Conservation (phyloP, 2,888 invertebrate genomes). For the Scaptodrosophila latifasciaeformis region DNA sequence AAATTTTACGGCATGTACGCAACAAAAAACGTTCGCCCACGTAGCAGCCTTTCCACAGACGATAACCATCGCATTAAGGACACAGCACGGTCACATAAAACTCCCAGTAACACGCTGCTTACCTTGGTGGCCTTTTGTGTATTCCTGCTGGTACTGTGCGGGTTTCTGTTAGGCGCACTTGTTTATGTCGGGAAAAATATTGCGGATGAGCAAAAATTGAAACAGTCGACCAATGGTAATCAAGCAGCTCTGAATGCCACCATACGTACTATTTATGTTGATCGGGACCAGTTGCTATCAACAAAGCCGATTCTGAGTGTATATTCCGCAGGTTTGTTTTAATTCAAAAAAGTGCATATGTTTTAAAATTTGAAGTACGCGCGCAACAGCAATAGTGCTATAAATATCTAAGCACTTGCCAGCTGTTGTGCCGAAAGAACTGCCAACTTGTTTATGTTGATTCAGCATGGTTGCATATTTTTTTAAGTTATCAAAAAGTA, state of each 20-base stretch:
- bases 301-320: conserved; percentile 56
- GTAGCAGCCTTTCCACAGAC: conserved; percentile 73
- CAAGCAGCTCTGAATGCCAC: conserved; percentile 30
- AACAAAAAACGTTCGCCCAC: conserved; percentile 71
- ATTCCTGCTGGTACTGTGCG: conserved; percentile 71
- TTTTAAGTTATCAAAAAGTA: too few relatives aligned
- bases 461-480: too few relatives aligned
- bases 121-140: conserved; percentile 73
- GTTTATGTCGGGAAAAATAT: conserved; percentile 73
- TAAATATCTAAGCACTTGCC: too few relatives aligned
- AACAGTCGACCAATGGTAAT: conserved; percentile 29
- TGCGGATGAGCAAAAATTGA: conserved; percentile 61
- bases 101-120: conserved; percentile 65
- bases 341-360: too few relatives aligned
- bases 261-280: conserved; percentile 49
- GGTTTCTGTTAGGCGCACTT: conserved; percentile 70
- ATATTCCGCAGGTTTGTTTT: conserved; percentile 48
- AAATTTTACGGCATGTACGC: conserved; percentile 66
- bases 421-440: too few relatives aligned
- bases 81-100: conserved; percentile 42
- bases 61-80: conserved; percentile 72
- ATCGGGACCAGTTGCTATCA: conserved; percentile 56
- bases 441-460: too few relatives aligned
- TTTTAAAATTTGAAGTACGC: background rate
- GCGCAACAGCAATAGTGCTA: too few relatives aligned